Evolutionary conservation across 1,140 invertebrate genomes (phyloP).

Genomic region (Drosophila ohnishii): DNA sequence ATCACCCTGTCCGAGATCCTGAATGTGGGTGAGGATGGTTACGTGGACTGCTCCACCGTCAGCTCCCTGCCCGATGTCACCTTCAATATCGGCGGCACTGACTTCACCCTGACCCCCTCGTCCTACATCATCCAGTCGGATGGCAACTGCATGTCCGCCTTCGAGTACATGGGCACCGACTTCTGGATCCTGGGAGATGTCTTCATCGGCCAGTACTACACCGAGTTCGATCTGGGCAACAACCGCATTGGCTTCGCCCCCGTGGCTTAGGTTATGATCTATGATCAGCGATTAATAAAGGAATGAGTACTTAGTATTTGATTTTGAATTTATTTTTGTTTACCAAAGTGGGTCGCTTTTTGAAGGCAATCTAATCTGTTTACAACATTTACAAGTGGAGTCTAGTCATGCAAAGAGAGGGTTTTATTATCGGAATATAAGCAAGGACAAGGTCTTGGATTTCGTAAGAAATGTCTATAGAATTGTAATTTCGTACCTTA

Average conservation of each 20-base stretch:
- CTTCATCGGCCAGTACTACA: constrained; percentile 98
- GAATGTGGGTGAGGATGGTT: constrained; percentile 91
- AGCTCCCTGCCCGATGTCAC: constrained; percentile 90
- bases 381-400: constrained; percentile 5
- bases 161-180: constrained; percentile 87
- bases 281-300: constrained; percentile 21
- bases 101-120: constrained; percentile 90
- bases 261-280: constrained; percentile 51
- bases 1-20: constrained; percentile 89
- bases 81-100: constrained; percentile 90
- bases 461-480: neutral
- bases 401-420: neutral
- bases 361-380: constrained; percentile 21
- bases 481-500: neutral
- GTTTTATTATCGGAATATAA: neutral
- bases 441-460: constrained; percentile 1
- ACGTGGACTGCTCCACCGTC: constrained; percentile 89
- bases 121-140: constrained; percentile 96
- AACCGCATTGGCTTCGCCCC: constrained; percentile 95
- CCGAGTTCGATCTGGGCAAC: constrained; percentile 96
- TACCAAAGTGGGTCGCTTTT: neutral
- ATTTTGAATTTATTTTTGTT: neutral
- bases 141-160: constrained; percentile 93
- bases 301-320: neutral
- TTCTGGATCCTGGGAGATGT: constrained; percentile 98